Base-by-base conservation (phyloP, 2,888 invertebrate species). In the Marasmarcha lunaedactyla region DNA sequence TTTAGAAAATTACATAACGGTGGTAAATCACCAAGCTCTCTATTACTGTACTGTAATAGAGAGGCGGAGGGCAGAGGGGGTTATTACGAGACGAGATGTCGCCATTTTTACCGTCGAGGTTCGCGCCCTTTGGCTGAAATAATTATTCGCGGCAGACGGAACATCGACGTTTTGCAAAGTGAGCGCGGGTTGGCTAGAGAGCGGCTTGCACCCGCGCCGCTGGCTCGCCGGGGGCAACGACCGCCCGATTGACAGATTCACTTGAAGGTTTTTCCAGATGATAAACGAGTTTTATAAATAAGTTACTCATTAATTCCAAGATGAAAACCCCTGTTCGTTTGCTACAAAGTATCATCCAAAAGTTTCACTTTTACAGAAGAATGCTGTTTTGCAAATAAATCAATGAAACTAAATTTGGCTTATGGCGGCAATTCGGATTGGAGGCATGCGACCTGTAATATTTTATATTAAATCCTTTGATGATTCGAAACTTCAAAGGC, bases 41-140 rank as follows among this genome's bases (percentile, higher is more conserved):
- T n/a, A n/a, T n/a, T n/a, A 35, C 5, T 9, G 14, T 20, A 35
- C 12, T 9, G 14, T 14, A 14, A 14, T 12, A 40, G 42, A 42
- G 46, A 45, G 47, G 42, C 38, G 46, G 45, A 48, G 45, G 42
- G 51, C 44, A 46, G 47, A 50, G 49, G 41, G 45, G 45, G 47
- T 53, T 41, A 50, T 60, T 59, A 55, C 65, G 62, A 72, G 74
- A 71, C 73, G 55, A 59, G 64, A 67, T 67, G 72, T 69, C 72
- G 69, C 74, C 73, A 63, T 51, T 45, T 48, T 38, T 30, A 46
- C 45, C 49, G 45, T 46, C 49, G 41, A 41, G 25, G 44, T 46
- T 54, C 51, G 57, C 56, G 67, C 67, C 69, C 66, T 69, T 71
- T 66, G 30, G 30, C 11, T 3, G 30, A 30, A 55, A 64, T 66